Base-by-base conservation (phyloP, 92 coral and sea anemone species). In the Epizoanthus ramosus region DNA sequence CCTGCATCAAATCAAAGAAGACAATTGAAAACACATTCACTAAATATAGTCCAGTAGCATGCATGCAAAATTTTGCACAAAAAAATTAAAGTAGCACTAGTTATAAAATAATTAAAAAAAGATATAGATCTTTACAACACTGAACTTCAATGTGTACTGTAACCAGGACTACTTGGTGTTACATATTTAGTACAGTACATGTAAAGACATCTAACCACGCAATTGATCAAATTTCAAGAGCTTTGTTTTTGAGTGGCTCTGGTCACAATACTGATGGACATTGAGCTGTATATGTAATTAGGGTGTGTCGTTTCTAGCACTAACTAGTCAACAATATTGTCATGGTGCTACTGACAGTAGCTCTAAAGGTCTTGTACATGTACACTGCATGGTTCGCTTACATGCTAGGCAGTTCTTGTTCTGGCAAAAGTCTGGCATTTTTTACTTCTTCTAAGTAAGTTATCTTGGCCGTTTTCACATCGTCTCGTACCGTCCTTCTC, bases 371-470 rank as follows among this genome's bases (percentile, higher is more conserved):
- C 19, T 47, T 19, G 5, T 25, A 18, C 4, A 28, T 28, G 31
- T 28, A 28, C 25, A 75, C 8, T 37, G 43, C 47, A 43, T 63
- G 18, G 35, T 17, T 22, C 10, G 71, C 95, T 84, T 84, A 95
- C 98, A 88, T 90, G 75, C 89, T 74, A 3, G 83, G 87, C 8
- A 93, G 81, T 82, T 91, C 91, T 25, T 85, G 80, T 33, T 92
- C 90, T 53, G 95, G 92, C 16, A 97, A 74, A 74, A 97, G 79
- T 10, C 93, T 90, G 24, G 98, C 93, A 83, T 92, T 88, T 84
- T 79, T 97, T 35, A 97, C 96, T 94, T 97, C 99, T 64, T 97
- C 99, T 10, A 97, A 89, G 54, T 92, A 97, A 2, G 98, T 97
- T 74, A 90, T 84, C 67, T 97, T 97, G 25, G 99, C 99, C 6